These are phyloP conservation scores for Scomber japonicus DNA, from an alignment of 2,113 vertebrate genomes.

Conservation along the genomic window DNA sequence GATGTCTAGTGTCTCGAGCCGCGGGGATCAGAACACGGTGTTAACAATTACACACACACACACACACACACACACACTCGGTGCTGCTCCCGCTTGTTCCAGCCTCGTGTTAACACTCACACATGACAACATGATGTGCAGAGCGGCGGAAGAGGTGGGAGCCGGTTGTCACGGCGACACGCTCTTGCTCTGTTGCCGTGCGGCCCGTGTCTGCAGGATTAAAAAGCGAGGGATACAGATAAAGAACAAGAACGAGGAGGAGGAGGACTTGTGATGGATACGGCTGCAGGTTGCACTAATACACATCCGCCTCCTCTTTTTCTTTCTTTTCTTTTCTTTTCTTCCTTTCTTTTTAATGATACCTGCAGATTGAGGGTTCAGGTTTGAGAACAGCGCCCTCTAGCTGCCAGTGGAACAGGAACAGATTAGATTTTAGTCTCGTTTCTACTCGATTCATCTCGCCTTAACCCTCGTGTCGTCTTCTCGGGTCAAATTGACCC, in stretches of 20 bases:
- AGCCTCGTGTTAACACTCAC: slow-evolving; percentile 63
- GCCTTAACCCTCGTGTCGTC: too few relatives aligned
- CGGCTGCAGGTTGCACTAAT: background rate
- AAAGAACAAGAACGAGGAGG: slow-evolving; percentile 32
- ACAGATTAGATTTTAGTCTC: too few relatives aligned
- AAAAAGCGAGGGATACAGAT: slow-evolving; percentile 36
- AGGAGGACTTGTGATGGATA: background rate
- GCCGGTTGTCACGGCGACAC: slow-evolving; percentile 51
- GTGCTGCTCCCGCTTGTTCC: slow-evolving; percentile 44
- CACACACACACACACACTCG: slow-evolving; percentile 25
- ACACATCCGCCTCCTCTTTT: background rate
- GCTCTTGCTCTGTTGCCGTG: background rate
- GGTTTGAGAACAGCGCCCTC: slow-evolving; percentile 14
- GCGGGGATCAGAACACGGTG: slow-evolving; percentile 54
- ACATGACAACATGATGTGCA: slow-evolving; percentile 65
- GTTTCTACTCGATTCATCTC: too few relatives aligned
- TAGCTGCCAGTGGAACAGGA: background rate
- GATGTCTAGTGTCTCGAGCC: slow-evolving; percentile 61
- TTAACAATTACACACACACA: slow-evolving; percentile 48
- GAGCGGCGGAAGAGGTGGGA: slow-evolving; percentile 49
- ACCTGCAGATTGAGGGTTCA: background rate
- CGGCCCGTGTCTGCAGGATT: slow-evolving; percentile 21
- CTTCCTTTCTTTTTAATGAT: background rate
- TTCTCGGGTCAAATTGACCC: too few relatives aligned
- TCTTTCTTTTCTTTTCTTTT: too few relatives aligned